Percentiles rank a stretch among this genome's conserved stretches.
These are phyloP conservation scores for Melanophora roralis DNA, from an alignment of 2,888 invertebrate species.

Conservation along the genomic window DNA sequence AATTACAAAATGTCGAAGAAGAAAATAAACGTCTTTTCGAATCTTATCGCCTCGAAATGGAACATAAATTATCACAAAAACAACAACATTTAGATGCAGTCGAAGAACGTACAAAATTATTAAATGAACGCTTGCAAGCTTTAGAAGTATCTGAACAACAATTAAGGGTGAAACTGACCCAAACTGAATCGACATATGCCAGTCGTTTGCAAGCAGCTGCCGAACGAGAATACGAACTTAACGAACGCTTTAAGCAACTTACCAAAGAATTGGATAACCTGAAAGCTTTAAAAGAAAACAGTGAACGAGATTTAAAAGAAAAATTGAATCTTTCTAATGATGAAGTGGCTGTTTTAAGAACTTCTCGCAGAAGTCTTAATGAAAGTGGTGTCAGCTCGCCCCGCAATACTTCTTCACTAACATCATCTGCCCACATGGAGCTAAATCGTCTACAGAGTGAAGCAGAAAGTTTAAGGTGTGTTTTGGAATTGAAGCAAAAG, in stretches of 20 bases:
- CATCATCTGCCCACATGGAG: slow-evolving; percentile 66
- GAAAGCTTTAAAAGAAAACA: slow-evolving; percentile 69
- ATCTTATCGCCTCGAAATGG: slow-evolving; percentile 68
- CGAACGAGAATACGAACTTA: slow-evolving; percentile 72
- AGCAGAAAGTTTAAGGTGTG: slow-evolving; percentile 89
- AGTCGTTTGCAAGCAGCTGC: slow-evolving; percentile 67
- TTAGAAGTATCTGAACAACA: slow-evolving; percentile 70
- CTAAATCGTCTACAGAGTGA: slow-evolving; percentile 81
- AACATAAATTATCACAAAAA: slow-evolving; percentile 70
- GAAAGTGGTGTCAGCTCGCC: slow-evolving; percentile 78
- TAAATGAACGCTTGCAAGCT: slow-evolving; percentile 68
- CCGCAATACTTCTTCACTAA: slow-evolving; percentile 69
- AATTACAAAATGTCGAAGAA: slow-evolving; percentile 70
- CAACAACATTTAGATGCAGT: slow-evolving; percentile 76
- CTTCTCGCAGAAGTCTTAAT: slow-evolving; percentile 63
- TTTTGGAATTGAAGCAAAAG: slow-evolving; percentile 91
- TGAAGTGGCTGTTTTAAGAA: slow-evolving; percentile 73
- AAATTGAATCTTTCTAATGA: slow-evolving; percentile 74
- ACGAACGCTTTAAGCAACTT: slow-evolving; percentile 71
- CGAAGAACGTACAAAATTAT: slow-evolving; percentile 69
- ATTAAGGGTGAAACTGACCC: slow-evolving; percentile 68
- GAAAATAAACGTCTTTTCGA: slow-evolving; percentile 70
- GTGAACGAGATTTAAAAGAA: slow-evolving; percentile 74
- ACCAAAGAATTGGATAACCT: slow-evolving; percentile 72
- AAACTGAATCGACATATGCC: slow-evolving; percentile 69